Evolutionary conservation across 2,113 vertebrate species (phyloP).

Genomic region (Cygnus buccinator): DNA sequence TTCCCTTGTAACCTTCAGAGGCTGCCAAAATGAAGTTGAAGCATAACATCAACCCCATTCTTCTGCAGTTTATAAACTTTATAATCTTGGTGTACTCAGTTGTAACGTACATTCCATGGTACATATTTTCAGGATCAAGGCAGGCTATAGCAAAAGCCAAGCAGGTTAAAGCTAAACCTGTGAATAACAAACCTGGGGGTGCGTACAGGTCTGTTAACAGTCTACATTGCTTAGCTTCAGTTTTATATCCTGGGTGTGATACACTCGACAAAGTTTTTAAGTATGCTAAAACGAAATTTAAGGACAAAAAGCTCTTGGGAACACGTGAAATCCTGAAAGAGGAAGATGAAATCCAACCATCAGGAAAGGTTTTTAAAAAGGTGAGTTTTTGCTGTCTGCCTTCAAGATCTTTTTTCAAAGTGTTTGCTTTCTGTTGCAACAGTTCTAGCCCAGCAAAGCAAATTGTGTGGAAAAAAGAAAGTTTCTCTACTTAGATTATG

Average conservation of each 20-base stretch:
- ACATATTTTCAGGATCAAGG: slow-evolving; percentile 86
- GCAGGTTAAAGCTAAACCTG: slow-evolving; percentile 83
- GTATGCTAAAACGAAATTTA: slow-evolving; percentile 81
- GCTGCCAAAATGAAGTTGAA: slow-evolving; percentile 87
- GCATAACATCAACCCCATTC: slow-evolving; percentile 87
- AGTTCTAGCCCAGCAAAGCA: neutral
- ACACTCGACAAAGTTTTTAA: slow-evolving; percentile 91
- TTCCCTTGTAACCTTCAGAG: slow-evolving; percentile 48
- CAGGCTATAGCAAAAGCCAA: slow-evolving; percentile 80
- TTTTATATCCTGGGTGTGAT: slow-evolving; percentile 85
- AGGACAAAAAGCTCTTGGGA: slow-evolving; percentile 86
- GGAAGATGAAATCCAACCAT: slow-evolving; percentile 92
- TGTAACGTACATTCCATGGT: slow-evolving; percentile 87
- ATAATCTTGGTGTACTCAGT: slow-evolving; percentile 84
- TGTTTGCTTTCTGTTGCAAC: neutral
- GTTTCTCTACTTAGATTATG: neutral
- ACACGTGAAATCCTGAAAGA: slow-evolving; percentile 91
- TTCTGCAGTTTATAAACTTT: slow-evolving; percentile 87
- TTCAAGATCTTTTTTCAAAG: neutral
- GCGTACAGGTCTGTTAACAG: slow-evolving; percentile 87
- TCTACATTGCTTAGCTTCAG: slow-evolving; percentile 77
- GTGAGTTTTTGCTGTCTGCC: slow-evolving; percentile 67
- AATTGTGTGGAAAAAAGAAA: accelerated
- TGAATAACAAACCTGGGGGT: slow-evolving; percentile 78
- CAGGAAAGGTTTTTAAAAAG: slow-evolving; percentile 96